A percentile compares a stretch with the other conserved stretches of the same genome.
phyloP scores from a whole-genome alignment of 1,140 invertebrate genomes.

The Triops longicaudatus region DNA sequence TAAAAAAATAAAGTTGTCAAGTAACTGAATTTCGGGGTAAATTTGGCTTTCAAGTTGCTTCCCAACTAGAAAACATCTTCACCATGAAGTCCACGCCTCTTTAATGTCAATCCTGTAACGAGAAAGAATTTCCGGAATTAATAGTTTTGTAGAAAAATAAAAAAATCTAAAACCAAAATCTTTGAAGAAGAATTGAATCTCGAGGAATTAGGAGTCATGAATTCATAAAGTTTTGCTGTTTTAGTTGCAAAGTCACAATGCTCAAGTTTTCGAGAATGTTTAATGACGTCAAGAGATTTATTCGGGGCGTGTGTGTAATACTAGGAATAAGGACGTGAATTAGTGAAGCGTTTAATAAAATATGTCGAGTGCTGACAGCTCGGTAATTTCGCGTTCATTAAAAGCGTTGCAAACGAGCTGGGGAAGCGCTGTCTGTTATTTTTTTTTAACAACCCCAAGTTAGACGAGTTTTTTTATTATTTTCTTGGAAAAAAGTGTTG shows the following conservation, averaged over 20 bases:
- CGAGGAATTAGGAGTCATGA: too few species aligned
- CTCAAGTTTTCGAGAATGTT: too few species aligned
- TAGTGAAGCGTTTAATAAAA: conserved; percentile 4
- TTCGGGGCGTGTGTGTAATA: not conserved
- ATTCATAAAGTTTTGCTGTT: too few species aligned
- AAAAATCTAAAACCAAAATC: too few species aligned
- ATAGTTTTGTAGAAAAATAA: too few species aligned
- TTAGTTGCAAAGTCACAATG: too few species aligned
- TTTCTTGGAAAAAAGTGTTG: not conserved
- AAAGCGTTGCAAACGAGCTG: conserved; percentile 3
- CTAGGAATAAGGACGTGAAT: not conserved
- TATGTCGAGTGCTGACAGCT: not conserved
- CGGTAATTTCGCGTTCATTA: not conserved
- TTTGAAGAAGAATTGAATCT: too few species aligned
- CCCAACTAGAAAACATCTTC: conserved; percentile 6
- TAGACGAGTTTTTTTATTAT: not conserved
- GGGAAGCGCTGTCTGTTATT: not conserved
- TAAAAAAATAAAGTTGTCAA: too few species aligned
- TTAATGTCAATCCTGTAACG: not conserved
- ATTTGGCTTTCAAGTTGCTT: not conserved
- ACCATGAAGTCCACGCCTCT: not conserved
- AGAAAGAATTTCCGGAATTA: too few species aligned
- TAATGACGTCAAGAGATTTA: not conserved
- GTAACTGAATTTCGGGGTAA: too few species aligned
- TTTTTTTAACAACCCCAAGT: not conserved